Percentiles rank a stretch among this genome's conserved stretches.
Conservation (phyloP, 1,140 invertebrate genomes). For the Pseudomyrmex cubaensis region DNA sequence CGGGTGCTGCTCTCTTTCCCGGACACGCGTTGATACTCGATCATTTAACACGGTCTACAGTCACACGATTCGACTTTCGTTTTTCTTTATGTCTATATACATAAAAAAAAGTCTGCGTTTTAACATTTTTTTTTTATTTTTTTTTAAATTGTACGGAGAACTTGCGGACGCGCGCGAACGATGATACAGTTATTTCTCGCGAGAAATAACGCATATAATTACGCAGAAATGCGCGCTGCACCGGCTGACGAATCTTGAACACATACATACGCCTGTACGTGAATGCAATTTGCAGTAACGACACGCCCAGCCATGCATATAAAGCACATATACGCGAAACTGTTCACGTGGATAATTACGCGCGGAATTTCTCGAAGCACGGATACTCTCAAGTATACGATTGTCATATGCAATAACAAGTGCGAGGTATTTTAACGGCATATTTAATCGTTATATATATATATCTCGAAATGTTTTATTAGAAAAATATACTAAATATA, state of each 20-base stretch:
- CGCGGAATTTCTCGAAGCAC: constrained; percentile 33
- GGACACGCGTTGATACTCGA: constrained; percentile 6
- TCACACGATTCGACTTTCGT: not conserved
- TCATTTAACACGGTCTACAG: constrained; percentile 10
- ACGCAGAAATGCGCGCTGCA: constrained; percentile 37
- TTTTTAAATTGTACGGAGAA: not conserved
- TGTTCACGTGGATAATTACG: constrained; percentile 71
- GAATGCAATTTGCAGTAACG: constrained; percentile 70
- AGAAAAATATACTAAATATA: not conserved
- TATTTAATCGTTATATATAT: too few species aligned
- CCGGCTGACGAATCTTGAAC: constrained; percentile 49
- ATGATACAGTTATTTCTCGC: constrained; percentile 38
- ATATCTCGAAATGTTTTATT: not conserved
- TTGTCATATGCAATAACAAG: constrained; percentile 18
- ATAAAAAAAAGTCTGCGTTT: not conserved
- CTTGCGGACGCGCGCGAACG: constrained; percentile 6
- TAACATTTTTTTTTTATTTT: not conserved
- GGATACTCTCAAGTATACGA: constrained; percentile 38
- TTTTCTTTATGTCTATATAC: not conserved
- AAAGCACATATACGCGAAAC: constrained; percentile 68
- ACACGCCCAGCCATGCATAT: constrained; percentile 59
- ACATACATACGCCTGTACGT: constrained; percentile 50
- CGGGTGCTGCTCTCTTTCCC: not conserved
- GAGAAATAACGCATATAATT: constrained; percentile 50
- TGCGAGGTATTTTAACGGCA: constrained; percentile 19